A percentile compares a stretch with the other conserved stretches of the same genome.
These are phyloP conservation scores for Bombyx mori DNA, from an alignment of 1,140 invertebrate species.

Conservation along the genomic window DNA sequence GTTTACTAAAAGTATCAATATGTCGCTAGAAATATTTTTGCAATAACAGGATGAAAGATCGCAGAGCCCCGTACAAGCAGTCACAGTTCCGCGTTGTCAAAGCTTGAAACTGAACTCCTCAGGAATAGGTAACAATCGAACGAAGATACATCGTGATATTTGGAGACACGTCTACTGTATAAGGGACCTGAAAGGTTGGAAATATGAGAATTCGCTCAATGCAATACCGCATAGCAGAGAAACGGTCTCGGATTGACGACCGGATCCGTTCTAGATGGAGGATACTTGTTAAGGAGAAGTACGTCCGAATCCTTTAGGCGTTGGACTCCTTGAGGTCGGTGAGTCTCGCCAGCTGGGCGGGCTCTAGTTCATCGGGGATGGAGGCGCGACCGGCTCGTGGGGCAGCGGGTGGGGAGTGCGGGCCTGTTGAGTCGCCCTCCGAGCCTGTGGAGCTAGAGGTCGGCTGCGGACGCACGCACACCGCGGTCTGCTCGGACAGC, in stretches of 20 bases:
- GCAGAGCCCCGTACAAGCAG: too few relatives aligned
- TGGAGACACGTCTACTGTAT: too few relatives aligned
- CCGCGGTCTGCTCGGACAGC: constrained; percentile 51
- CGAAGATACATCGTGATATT: too few relatives aligned
- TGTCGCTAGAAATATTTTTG: too few relatives aligned
- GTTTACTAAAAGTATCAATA: too few relatives aligned
- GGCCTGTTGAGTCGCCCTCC: constrained; percentile 51
- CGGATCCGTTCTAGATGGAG: constrained; percentile 1
- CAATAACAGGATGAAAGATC: too few relatives aligned
- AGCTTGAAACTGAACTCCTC: too few relatives aligned
- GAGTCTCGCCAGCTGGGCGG: constrained; percentile 85
- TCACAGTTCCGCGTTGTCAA: too few relatives aligned
- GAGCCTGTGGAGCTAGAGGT: constrained; percentile 52
- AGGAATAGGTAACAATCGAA: too few relatives aligned
- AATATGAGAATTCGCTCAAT: not conserved
- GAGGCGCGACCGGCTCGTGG: constrained; percentile 80
- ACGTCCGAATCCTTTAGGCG: constrained; percentile 73
- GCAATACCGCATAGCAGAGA: constrained; percentile 18
- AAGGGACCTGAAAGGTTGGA: too few relatives aligned
- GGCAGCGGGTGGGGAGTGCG: constrained; percentile 73
- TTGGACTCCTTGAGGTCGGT: constrained; percentile 91
- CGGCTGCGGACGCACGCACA: constrained; percentile 46
- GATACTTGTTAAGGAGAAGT: constrained; percentile 6
- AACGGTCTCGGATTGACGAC: constrained; percentile 17
- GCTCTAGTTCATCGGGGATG: constrained; percentile 88